A percentile compares a stretch with the other conserved stretches of the same genome.
Evolutionary conservation across 2,113 vertebrate genomes (phyloP).

Genomic region (Nicator chloris): DNA sequence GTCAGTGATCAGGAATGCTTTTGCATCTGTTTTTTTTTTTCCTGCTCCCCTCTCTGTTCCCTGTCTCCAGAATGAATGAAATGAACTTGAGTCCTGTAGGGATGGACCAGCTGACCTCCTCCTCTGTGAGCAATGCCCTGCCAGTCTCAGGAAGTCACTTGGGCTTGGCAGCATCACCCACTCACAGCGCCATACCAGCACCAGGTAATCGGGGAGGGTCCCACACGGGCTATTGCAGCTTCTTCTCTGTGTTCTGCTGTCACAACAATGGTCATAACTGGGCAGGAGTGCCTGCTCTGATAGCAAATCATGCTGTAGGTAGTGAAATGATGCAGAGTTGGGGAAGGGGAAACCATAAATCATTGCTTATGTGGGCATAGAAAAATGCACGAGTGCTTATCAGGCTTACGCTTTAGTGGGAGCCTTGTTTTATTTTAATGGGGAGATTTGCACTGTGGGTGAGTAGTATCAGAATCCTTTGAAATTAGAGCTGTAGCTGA

Average conservation of each 20-base stretch:
- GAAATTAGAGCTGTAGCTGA: not conserved
- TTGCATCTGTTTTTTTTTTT: not conserved
- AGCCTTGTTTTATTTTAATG: not conserved
- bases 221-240: not conserved
- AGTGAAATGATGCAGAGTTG: not conserved
- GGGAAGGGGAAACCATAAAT: not conserved
- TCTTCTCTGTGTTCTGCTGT: not conserved
- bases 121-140: slow-evolving; percentile 85
- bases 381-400: not conserved
- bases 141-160: slow-evolving; percentile 83
- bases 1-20: not conserved
- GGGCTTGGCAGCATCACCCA: slow-evolving; percentile 89
- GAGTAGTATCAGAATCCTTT: not conserved
- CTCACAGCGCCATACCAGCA: slow-evolving; percentile 87
- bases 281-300: not conserved
- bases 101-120: slow-evolving; percentile 95
- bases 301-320: not conserved
- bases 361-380: not conserved
- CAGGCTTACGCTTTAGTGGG: not conserved
- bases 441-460: not conserved
- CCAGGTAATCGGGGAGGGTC: slow-evolving; percentile 78
- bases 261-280: not conserved
- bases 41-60: not conserved
- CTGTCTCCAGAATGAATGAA: slow-evolving; percentile 89
- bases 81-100: slow-evolving; percentile 96